These are phyloP conservation scores for Sphaerodactylus townsendi DNA, from an alignment of 2,113 vertebrate genomes.

Conservation along the genomic window DNA sequence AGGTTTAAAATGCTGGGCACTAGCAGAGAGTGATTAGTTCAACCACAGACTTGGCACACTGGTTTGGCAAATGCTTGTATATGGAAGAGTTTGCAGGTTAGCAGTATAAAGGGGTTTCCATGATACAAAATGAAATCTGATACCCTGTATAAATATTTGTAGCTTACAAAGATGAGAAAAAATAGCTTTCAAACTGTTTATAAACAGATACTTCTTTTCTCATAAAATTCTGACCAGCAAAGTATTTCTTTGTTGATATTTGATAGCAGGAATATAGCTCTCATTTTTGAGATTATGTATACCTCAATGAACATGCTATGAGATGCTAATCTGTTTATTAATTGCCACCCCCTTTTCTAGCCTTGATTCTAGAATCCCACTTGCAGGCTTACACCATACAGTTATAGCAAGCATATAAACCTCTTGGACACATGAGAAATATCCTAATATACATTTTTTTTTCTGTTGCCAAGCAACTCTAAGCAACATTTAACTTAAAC, in stretches of 20 bases:
- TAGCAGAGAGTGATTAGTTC: not conserved
- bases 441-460: not conserved
- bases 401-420: conserved; percentile 6
- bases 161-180: not conserved
- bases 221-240: not conserved
- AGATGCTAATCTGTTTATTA: not conserved
- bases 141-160: not conserved
- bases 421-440: conserved; percentile 10
- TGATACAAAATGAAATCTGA: not conserved
- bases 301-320: not conserved
- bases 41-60: not conserved
- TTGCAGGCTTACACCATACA: conserved; percentile 19
- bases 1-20: too few species aligned
- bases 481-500: conserved; percentile 29
- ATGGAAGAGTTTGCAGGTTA: not conserved
- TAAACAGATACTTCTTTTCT: not conserved
- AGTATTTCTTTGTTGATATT: not conserved
- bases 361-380: not conserved
- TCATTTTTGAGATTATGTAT: not conserved
- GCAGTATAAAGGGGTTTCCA: not conserved
- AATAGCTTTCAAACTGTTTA: not conserved
- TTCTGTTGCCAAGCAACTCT: conserved; percentile 49
- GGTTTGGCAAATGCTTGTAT: not conserved
- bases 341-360: not conserved
- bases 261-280: not conserved